Base-by-base conservation (phyloP, 2,113 vertebrate genomes). In the Zapornia atra region DNA sequence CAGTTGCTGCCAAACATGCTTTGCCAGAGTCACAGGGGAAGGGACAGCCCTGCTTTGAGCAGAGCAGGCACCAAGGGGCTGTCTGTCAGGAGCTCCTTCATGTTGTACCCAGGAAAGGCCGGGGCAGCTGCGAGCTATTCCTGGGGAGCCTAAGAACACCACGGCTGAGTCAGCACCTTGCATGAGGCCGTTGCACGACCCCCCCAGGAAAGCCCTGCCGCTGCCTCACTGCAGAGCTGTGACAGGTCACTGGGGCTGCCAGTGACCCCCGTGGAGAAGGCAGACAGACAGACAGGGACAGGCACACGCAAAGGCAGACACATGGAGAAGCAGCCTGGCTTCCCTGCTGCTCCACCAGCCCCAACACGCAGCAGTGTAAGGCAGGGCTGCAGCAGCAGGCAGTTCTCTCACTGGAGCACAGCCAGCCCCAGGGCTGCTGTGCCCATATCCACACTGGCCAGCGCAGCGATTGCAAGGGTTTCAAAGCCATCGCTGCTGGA, bases 51-150 rank as follows among this genome's bases (percentile, higher is more conserved):
- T 56, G 31, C 51, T 64, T 10, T 11, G 59, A 20, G 60, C 82
- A 44, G 26, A 57, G 72, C 42, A 34, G 50, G 36, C 50, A 79
- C 44, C 51, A 5, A 19, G 72, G 53, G 51, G 57, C 19, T 4
- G 29, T 44, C 54, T 11, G 11, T 12, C 64, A 21, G 16, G 18
- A 63, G 57, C 70, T 93, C 53, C 61, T 71, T 14, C n/a, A 3
- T 0, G 1, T 17, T 75, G 72, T 21, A 31, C 48, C 57, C 42
- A 56, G 57, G 71, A 80, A 70, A 88, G 53, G 66, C 70, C 9
- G 2, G 50, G 38, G 81, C 90, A 94, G 95, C 78, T 82, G 85
- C 50, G 26, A 95, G 80, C 88, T 96, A 92, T 95, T 96, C 92
- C 88, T 82, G 64, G 92, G 63, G 76, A 93, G 56, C 71, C 92